A percentile compares a stretch with the other conserved stretches of the same genome.
Conservation (phyloP, 2,797 vertebrate species). For the Astyanax mexicanus region DNA sequence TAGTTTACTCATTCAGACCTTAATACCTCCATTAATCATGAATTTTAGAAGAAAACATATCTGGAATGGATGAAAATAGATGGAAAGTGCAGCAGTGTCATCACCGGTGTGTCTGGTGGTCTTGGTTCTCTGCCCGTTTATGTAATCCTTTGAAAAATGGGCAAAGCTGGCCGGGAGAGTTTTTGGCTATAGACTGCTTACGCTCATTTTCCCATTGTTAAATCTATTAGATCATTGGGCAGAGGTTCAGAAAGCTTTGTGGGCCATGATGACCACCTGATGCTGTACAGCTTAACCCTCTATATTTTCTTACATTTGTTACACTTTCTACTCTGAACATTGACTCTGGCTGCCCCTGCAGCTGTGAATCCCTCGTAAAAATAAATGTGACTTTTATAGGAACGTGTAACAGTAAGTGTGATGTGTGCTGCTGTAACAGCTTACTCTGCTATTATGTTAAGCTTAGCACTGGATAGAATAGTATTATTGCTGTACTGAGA, state of each 20-base stretch:
- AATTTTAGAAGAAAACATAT: slow-evolving; percentile 36
- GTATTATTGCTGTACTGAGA: background rate
- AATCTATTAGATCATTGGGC: slow-evolving; percentile 45
- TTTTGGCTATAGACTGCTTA: slow-evolving; percentile 49
- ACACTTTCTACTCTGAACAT: background rate
- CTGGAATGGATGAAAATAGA: slow-evolving; percentile 7
- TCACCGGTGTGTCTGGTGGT: slow-evolving; percentile 45
- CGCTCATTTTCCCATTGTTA: slow-evolving; percentile 62
- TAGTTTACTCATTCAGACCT: slow-evolving; percentile 18
- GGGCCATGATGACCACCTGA: slow-evolving; percentile 35
- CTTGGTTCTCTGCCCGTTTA: slow-evolving; percentile 42
- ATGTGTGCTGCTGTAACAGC: no score
- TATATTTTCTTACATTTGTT: background rate
- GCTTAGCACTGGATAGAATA: background rate
- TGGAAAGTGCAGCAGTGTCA: slow-evolving; percentile 47
- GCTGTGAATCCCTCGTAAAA: background rate
- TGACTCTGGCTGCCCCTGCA: background rate
- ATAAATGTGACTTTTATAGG: slow-evolving; percentile 1
- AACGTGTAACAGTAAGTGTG: slow-evolving; percentile 13
- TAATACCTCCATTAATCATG: slow-evolving; percentile 29
- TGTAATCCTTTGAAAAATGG: slow-evolving; percentile 48
- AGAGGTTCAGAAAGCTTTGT: slow-evolving; percentile 12
- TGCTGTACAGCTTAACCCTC: slow-evolving; percentile 21
- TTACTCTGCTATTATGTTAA: background rate
- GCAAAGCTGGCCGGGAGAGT: slow-evolving; percentile 10